These are phyloP conservation scores for Nannoperca australis DNA, from an alignment of 2,797 vertebrate species.

Conservation along the genomic window DNA sequence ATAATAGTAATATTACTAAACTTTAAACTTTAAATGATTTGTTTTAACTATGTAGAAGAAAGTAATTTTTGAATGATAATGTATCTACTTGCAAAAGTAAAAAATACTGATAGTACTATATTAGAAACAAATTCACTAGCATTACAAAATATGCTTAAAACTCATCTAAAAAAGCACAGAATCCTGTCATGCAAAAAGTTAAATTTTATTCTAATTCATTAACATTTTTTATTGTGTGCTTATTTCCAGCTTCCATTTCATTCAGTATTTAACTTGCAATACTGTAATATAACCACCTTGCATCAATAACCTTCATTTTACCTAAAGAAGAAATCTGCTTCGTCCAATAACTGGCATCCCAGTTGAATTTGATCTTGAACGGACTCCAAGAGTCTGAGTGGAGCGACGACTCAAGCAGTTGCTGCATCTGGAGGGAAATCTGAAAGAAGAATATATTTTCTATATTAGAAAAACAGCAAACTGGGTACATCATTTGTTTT, in stretches of 20 bases:
- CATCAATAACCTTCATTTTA: constrained; percentile 64
- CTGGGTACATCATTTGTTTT: no score
- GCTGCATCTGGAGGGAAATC: constrained; percentile 98
- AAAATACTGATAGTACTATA: not conserved
- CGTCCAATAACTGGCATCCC: constrained; percentile 98
- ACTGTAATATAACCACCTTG: not conserved
- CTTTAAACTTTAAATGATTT: not conserved
- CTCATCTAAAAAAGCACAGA: not conserved
- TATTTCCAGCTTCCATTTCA: constrained; percentile 5
- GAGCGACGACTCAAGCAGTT: constrained; percentile 90
- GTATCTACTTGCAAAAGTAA: not conserved
- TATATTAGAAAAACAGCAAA: not conserved
- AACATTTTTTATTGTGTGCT: not conserved
- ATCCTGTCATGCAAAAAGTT: not conserved
- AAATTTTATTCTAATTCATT: not conserved
- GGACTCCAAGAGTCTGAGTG: constrained; percentile 88
- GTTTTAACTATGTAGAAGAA: not conserved
- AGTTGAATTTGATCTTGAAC: constrained; percentile 95
- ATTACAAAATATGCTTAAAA: not conserved
- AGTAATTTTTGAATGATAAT: not conserved
- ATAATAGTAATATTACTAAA: no score
- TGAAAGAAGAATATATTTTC: constrained; percentile 65
- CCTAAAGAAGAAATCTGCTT: constrained; percentile 95
- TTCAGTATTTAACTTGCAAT: not conserved
- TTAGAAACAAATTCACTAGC: not conserved